Conservation (phyloP, 2,888 invertebrate genomes). For the Magallana nippona region DNA sequence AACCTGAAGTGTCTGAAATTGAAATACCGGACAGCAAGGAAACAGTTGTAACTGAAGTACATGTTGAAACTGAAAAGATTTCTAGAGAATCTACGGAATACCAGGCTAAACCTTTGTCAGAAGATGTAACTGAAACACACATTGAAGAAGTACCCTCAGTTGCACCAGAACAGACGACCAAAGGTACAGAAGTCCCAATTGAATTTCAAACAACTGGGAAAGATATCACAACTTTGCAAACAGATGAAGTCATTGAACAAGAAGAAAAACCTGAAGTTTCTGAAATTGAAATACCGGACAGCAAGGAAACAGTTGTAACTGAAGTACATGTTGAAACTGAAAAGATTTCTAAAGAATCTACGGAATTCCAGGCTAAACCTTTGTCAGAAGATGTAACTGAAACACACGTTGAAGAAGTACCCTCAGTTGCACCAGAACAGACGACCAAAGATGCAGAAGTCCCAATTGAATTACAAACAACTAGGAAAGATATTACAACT, state of each 20-base stretch:
- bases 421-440: constrained; percentile 51
- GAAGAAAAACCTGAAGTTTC: constrained; percentile 32
- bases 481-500: constrained; percentile 8
- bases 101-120: neutral
- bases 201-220: constrained; percentile 41
- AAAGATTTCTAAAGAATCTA: no score
- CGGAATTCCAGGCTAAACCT: no score
- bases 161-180: constrained; percentile 38
- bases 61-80: constrained; percentile 24
- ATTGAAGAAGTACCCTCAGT: constrained; percentile 45
- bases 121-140: constrained; percentile 47
- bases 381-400: constrained; percentile 3
- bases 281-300: no score
- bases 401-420: neutral
- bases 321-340: no score
- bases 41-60: constrained; percentile 29
- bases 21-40: constrained; percentile 15
- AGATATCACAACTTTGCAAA: constrained; percentile 40
- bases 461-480: constrained; percentile 38
- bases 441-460: constrained; percentile 43
- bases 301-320: no score
- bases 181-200: constrained; percentile 46
- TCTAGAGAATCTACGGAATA: neutral
- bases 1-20: constrained; percentile 48
- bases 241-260: constrained; percentile 50